A percentile compares a stretch with the other conserved stretches of the same genome.
phyloP scores from a whole-genome alignment of 2,888 invertebrate species.

The Chydorus sphaericus region DNA sequence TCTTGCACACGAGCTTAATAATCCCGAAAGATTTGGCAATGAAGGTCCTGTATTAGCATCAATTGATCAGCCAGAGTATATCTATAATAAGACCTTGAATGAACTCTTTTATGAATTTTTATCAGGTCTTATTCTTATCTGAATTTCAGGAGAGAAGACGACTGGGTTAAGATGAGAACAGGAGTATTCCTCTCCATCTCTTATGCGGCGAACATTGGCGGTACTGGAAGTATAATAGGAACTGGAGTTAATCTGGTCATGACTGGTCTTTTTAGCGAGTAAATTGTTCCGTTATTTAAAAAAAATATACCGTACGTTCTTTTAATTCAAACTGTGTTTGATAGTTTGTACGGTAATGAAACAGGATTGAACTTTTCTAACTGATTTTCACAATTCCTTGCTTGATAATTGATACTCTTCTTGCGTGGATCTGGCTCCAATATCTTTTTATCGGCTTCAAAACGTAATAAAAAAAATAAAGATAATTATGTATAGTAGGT shows the following conservation, averaged over 20 bases:
- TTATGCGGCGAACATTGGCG: conserved; percentile 30
- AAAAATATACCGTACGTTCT: background rate
- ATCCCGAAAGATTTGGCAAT: too few species aligned
- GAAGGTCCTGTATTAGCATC: too few species aligned
- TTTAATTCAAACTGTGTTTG: background rate
- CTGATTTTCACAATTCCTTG: conserved; percentile 73
- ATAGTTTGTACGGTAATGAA: conserved; percentile 34
- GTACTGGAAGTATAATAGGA: conserved; percentile 30
- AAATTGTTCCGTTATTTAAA: background rate
- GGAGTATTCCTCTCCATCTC: too few species aligned
- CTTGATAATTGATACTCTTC: conserved; percentile 60
- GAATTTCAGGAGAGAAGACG: too few species aligned
- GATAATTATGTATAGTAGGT: too few species aligned
- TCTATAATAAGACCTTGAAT: too few species aligned
- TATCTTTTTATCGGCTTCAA: conserved; percentile 51
- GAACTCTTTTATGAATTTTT: too few species aligned
- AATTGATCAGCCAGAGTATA: too few species aligned
- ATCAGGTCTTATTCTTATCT: too few species aligned
- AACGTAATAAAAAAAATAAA: too few species aligned
- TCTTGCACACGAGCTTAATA: too few species aligned
- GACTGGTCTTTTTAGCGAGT: conserved; percentile 6
- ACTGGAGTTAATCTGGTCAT: conserved; percentile 24
- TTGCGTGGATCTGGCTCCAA: conserved; percentile 65
- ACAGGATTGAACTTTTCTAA: conserved; percentile 67
- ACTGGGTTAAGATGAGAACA: too few species aligned